A percentile compares a stretch with the other conserved stretches of the same genome.
Evolutionary conservation across 2,888 invertebrate genomes (phyloP).

Genomic region (Eupithecia centaureata): DNA sequence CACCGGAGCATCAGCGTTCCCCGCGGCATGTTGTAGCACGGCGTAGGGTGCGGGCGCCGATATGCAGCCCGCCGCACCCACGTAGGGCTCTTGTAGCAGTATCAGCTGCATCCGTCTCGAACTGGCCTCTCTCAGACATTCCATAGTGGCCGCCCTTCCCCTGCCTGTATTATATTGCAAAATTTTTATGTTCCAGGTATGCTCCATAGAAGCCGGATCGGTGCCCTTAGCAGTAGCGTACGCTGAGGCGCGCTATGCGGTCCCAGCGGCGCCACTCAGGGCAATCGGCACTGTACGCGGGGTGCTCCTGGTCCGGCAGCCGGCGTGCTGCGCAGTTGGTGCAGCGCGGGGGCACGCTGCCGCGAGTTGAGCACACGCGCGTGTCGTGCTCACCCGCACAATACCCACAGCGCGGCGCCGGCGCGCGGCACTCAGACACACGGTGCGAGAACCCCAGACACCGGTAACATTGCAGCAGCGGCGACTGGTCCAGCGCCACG

Average conservation of each 20-base stretch:
- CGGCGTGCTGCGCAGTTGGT: slow-evolving; percentile 2
- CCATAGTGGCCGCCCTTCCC: neutral
- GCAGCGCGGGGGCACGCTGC: slow-evolving; percentile 15
- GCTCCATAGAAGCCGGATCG: neutral
- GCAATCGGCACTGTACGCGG: neutral
- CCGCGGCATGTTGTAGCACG: neutral
- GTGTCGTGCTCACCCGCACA: slow-evolving; percentile 14
- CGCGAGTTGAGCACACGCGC: too few relatives aligned
- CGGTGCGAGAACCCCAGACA: slow-evolving; percentile 19
- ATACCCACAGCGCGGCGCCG: slow-evolving; percentile 4
- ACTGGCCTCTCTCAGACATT: slow-evolving; percentile 6
- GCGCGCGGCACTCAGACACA: slow-evolving; percentile 2
- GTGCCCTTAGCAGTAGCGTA: slow-evolving; percentile 11
- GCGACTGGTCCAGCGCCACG: too few relatives aligned
- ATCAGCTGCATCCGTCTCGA: neutral
- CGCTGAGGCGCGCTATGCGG: neutral
- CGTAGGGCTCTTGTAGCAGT: too few relatives aligned
- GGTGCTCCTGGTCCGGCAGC: neutral
- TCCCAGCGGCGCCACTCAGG: too few relatives aligned
- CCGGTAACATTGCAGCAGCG: slow-evolving; percentile 12
- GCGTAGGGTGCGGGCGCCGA: neutral
- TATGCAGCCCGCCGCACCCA: neutral
- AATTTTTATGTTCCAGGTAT: neutral
- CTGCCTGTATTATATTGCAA: slow-evolving; percentile 1
- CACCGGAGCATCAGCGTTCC: too few relatives aligned